Conservation (phyloP, 1,140 invertebrate genomes). For the Drosophila bocqueti region DNA sequence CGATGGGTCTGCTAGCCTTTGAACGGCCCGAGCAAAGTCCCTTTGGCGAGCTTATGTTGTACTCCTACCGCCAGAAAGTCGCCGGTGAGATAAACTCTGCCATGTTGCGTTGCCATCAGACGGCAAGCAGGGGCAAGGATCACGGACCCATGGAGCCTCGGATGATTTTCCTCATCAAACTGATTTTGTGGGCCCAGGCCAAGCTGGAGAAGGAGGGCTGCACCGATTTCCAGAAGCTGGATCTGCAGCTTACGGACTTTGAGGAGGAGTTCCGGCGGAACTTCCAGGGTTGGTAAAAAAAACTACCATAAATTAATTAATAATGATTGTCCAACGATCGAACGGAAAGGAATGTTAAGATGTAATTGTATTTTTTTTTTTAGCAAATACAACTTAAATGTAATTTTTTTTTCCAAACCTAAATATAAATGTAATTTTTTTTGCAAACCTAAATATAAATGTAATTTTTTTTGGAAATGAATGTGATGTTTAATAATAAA, state of each 20-base stretch:
- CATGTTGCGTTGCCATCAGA: constrained; percentile 90
- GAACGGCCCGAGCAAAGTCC: constrained; percentile 97
- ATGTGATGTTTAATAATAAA: constrained; percentile 64
- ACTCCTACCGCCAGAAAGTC: constrained; percentile 88
- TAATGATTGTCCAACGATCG: constrained; percentile 9
- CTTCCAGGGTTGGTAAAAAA: constrained; percentile 35
- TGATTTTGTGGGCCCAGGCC: constrained; percentile 65
- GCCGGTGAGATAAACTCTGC: constrained; percentile 28
- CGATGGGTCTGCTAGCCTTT: constrained; percentile 97
- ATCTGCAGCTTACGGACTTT: constrained; percentile 47
- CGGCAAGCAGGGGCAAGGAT: constrained; percentile 19
- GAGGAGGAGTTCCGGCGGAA: constrained; percentile 51
- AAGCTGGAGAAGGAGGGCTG: constrained; percentile 49
- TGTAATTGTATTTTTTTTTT: constrained; percentile 44
- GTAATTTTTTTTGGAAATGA: constrained; percentile 31
- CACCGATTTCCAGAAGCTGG: constrained; percentile 30
- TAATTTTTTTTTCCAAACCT: constrained; percentile 40
- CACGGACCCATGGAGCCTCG: constrained; percentile 39
- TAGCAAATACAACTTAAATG: constrained; percentile 38
- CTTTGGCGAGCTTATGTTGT: constrained; percentile 96
- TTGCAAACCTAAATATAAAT: constrained; percentile 29
- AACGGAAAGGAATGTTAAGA: constrained; percentile 19
- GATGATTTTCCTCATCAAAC: constrained; percentile 70
- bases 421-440: constrained; percentile 45
- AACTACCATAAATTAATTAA: not conserved